Conservation (phyloP, 2,888 invertebrate species). For the Dugesia japonica region DNA sequence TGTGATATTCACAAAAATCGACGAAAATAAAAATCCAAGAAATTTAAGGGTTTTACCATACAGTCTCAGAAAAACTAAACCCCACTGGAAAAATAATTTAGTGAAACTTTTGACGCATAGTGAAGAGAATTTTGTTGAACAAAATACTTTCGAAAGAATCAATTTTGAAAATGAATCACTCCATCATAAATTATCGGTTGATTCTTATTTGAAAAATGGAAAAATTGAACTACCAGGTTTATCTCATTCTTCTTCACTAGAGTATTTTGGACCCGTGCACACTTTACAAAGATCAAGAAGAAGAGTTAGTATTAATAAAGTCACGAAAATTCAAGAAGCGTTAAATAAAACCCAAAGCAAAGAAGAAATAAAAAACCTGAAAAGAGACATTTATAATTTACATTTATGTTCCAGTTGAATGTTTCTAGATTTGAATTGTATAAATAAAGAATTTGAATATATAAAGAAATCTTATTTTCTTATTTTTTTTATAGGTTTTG, state of each 20-base stretch:
- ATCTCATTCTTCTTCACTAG: neutral
- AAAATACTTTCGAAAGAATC: neutral
- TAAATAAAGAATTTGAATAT: neutral
- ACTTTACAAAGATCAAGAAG: neutral
- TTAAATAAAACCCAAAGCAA: neutral
- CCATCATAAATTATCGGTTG: too few species aligned
- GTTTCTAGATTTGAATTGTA: neutral
- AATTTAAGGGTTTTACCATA: neutral
- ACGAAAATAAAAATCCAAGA: neutral
- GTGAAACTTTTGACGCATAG: neutral
- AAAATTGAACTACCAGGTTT: neutral
- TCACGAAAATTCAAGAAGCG: neutral
- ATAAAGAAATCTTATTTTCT: too few species aligned
- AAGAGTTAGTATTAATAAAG: neutral
- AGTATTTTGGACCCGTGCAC: neutral
- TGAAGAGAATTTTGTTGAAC: neutral
- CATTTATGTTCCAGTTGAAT: neutral
- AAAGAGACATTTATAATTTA: neutral
- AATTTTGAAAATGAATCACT: neutral
- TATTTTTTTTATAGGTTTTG: too few species aligned
- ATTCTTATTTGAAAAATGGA: neutral
- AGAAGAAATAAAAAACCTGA: neutral
- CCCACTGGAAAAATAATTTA: neutral
- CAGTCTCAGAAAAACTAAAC: neutral
- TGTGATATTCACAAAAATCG: neutral